Evolutionary conservation across 2,888 invertebrate genomes (phyloP).

Genomic region (Odontocerum albicorne): DNA sequence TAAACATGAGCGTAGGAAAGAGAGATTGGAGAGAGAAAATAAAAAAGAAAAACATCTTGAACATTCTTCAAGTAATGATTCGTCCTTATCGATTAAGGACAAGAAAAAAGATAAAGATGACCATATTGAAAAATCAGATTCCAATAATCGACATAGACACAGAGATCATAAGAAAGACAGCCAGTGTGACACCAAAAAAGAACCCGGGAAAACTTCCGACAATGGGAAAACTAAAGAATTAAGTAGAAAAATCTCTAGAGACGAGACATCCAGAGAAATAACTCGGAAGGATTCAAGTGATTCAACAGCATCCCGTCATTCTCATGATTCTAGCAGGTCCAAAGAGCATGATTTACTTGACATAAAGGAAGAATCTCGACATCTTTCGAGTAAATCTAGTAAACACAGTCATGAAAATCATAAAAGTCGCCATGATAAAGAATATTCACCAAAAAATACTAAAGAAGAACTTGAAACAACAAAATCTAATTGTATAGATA

Average conservation of each 20-base stretch:
- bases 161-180: conserved; percentile 53
- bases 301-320: conserved; percentile 52
- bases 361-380: conserved; percentile 48
- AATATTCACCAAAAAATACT: conserved; percentile 41
- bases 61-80: conserved; percentile 40
- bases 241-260: conserved; percentile 48
- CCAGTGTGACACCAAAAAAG: conserved; percentile 42
- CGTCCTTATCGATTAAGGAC: conserved; percentile 27
- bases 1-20: conserved; percentile 38
- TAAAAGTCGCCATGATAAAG: conserved; percentile 56
- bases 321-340: conserved; percentile 50
- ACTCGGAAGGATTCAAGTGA: conserved; percentile 57
- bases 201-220: conserved; percentile 48
- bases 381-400: conserved; percentile 43
- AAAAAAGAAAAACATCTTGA: conserved; percentile 44
- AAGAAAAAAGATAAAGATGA: conserved; percentile 37
- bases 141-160: conserved; percentile 36
- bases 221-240: conserved; percentile 43
- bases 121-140: conserved; percentile 30
- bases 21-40: conserved; percentile 41
- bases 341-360: conserved; percentile 49
- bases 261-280: conserved; percentile 50
- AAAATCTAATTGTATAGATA: conserved; percentile 46
- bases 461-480: conserved; percentile 40
- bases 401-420: conserved; percentile 51